Percentiles rank a stretch among this genome's conserved stretches.
These are phyloP conservation scores for Riparia riparia DNA, from an alignment of 2,113 vertebrate species.

Conservation along the genomic window DNA sequence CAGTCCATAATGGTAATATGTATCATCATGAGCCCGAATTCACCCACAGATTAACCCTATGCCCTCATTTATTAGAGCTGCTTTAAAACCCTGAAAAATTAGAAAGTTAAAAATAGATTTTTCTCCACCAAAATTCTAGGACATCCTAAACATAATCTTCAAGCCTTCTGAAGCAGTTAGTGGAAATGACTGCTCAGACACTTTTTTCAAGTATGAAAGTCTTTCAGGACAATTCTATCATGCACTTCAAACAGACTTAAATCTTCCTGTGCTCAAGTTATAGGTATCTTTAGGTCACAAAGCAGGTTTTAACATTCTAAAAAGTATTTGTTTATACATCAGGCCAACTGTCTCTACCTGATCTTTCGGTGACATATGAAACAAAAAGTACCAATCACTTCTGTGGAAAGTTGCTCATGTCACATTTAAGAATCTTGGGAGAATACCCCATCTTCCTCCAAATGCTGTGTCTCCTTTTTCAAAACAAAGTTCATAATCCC, in stretches of 20 bases:
- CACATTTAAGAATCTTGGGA: background rate
- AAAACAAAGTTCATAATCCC: background rate
- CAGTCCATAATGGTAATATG: background rate
- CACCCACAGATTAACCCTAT: background rate
- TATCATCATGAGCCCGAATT: background rate
- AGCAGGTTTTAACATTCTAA: background rate
- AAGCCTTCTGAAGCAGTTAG: background rate
- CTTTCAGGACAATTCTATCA: background rate
- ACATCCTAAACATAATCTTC: background rate
- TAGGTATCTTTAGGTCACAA: background rate
- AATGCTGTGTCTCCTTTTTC: background rate
- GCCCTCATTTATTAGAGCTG: background rate
- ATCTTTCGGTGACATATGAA: background rate
- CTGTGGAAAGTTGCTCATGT: background rate
- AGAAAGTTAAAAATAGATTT: background rate
- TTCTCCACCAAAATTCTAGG: background rate
- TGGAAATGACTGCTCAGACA: background rate
- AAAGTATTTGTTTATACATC: background rate
- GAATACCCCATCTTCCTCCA: background rate
- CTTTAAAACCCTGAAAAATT: background rate
- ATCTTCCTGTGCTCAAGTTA: background rate
- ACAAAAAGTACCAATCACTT: background rate
- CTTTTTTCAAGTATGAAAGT: background rate
- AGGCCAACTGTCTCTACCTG: background rate
- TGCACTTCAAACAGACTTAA: background rate